Evolutionary conservation across 2,888 invertebrate genomes (phyloP).

Genomic region (Coelopa pilipes): DNA sequence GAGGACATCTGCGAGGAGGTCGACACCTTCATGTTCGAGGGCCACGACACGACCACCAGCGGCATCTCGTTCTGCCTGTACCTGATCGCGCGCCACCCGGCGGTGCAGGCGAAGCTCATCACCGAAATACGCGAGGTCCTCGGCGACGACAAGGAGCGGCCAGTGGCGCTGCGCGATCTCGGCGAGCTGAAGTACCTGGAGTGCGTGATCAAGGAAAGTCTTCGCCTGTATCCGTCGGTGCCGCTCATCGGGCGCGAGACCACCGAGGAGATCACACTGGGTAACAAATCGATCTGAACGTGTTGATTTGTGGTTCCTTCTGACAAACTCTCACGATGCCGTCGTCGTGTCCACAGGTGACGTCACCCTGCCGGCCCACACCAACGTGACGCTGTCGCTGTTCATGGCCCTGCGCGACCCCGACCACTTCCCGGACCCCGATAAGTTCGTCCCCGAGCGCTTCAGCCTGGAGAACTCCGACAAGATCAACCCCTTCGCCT

Average conservation of each 20-base stretch:
- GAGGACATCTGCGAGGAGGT: slow-evolving; percentile 50
- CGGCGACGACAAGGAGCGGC: slow-evolving; percentile 45
- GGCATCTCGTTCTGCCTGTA: slow-evolving; percentile 50
- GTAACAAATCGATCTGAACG: slow-evolving; percentile 49
- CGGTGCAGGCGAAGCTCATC: slow-evolving; percentile 50
- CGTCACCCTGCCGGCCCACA: slow-evolving; percentile 50
- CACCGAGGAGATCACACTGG: slow-evolving; percentile 68
- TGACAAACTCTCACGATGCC: background rate
- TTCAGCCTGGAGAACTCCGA: slow-evolving; percentile 66
- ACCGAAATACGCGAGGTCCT: slow-evolving; percentile 51
- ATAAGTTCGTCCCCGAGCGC: slow-evolving; percentile 60
- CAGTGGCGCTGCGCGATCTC: slow-evolving; percentile 44
- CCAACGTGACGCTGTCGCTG: slow-evolving; percentile 57
- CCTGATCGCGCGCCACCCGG: slow-evolving; percentile 48
- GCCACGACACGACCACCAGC: slow-evolving; percentile 55
- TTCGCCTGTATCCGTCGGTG: slow-evolving; percentile 74
- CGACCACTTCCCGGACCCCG: slow-evolving; percentile 53
- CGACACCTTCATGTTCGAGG: slow-evolving; percentile 66
- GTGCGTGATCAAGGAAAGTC: slow-evolving; percentile 73
- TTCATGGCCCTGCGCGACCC: slow-evolving; percentile 59
- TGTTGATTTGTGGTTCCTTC: too few species aligned
- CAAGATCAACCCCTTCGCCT: slow-evolving; percentile 49
- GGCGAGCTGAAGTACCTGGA: slow-evolving; percentile 66
- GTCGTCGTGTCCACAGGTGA: background rate
- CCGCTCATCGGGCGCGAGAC: slow-evolving; percentile 72